A percentile compares a stretch with the other conserved stretches of the same genome.
These are phyloP conservation scores for Apodemus agrarius DNA, from an alignment of 2,797 vertebrate species.

Conservation along the genomic window DNA sequence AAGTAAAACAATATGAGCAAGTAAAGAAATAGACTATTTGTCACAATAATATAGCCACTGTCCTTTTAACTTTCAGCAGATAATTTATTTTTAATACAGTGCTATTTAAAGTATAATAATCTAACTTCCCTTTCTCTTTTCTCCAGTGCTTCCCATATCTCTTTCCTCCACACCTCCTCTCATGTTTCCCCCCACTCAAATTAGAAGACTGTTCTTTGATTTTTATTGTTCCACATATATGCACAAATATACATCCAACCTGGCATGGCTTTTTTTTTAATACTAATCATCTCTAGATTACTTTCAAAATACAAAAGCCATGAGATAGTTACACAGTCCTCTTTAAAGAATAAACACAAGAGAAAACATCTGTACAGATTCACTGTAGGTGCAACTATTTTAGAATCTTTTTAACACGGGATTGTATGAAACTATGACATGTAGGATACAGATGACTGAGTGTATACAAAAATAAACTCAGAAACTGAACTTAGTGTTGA, in stretches of 20 bases:
- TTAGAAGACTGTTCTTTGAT: not conserved
- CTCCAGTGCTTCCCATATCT: not conserved
- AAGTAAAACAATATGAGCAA: not conserved
- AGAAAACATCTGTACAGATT: not conserved
- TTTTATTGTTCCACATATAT: not conserved
- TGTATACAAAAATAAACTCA: not conserved
- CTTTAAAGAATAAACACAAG: not conserved
- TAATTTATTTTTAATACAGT: not conserved
- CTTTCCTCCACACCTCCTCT: not conserved
- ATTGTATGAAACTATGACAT: too few species aligned
- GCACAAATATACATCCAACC: not conserved
- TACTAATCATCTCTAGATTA: too few species aligned
- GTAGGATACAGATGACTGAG: not conserved
- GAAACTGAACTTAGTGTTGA: not conserved
- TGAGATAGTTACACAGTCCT: not conserved
- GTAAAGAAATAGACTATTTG: slow-evolving; percentile 7
- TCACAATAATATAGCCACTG: not conserved
- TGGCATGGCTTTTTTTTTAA: not conserved
- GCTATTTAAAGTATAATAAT: not conserved
- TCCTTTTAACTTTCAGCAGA: not conserved
- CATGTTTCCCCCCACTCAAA: not conserved
- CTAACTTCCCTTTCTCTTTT: not conserved
- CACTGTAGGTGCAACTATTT: not conserved
- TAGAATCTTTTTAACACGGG: not conserved
- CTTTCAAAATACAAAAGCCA: too few species aligned